Conservation (phyloP, 2,888 invertebrate species). For the Notodonta dromedarius region DNA sequence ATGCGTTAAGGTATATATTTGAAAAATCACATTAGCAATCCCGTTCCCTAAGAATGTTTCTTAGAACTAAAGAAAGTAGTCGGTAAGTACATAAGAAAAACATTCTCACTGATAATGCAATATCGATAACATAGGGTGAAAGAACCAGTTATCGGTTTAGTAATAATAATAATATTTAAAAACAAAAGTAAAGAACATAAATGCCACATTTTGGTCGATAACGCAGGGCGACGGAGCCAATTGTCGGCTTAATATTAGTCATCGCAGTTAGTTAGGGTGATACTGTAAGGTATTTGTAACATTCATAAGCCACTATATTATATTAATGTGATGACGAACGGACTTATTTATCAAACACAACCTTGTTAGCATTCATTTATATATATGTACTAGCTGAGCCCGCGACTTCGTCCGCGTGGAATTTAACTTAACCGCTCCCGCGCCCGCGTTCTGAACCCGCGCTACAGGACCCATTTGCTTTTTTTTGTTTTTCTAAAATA, state of each 20-base stretch:
- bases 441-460: too few species aligned
- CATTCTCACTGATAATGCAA: not conserved
- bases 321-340: too few species aligned
- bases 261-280: not conserved
- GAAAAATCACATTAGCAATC: too few species aligned
- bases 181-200: not conserved
- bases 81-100: not conserved
- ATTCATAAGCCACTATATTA: not conserved
- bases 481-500: too few species aligned
- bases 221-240: not conserved
- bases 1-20: too few species aligned
- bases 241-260: not conserved
- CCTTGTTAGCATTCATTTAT: too few species aligned
- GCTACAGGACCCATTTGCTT: too few species aligned
- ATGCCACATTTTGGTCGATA: not conserved
- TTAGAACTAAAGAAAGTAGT: not conserved
- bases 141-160: not conserved
- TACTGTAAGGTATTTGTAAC: not conserved
- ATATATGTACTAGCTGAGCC: too few species aligned
- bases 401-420: too few species aligned
- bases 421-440: too few species aligned
- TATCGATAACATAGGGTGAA: slow-evolving; percentile 1
- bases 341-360: too few species aligned
- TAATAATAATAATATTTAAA: not conserved
- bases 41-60: too few species aligned